Base-by-base conservation (phyloP, 1,140 invertebrate species). In the Leptinotarsa defecta region DNA sequence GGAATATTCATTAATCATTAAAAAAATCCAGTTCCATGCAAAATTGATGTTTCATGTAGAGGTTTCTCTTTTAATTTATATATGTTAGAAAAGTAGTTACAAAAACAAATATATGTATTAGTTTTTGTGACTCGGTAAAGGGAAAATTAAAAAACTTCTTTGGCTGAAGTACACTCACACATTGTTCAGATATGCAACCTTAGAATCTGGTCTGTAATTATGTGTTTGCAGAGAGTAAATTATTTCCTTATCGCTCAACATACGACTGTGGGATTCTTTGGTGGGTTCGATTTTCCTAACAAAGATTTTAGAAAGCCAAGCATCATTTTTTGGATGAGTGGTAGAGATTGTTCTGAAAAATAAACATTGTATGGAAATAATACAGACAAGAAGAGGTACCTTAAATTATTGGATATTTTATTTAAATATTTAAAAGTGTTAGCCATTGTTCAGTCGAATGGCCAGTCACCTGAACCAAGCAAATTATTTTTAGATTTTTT, bases 171-270 rank as follows among this genome's bases (percentile, higher is more conserved):
- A 6, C 43, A 92, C 94, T 92, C 91, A 98, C 96, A 96, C 97
- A 86, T 96, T 96, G 80, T 91, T 89, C 70, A 98, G 86, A 86
- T 98, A 98, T 85, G 93, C 90, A 80, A 94, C 91, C 83, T 93
- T 92, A 22, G 90, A 93, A 86, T 96, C 95, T 65, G 96, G 94
- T 81, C 94, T 92, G 57, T 98, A 94, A 85, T 96, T 95, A 86
- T 99, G 96, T 73, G 96, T 97, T 85, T 98, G 95, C 48, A 98
- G 87, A 77, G 96, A 95, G 87, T 96, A 98, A 81, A 99, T 94
- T 43, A 95, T 91, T 87, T 98, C 96, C 87, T 97, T 97, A 85
- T 96, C 94, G 79, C 96, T 96, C 48, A 98, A 89, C 91, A 97
- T 95, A 74, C 94, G 91, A 80, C 96, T 98, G 86, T 98, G 96